A percentile compares a stretch with the other conserved stretches of the same genome.
Evolutionary conservation across 1,140 invertebrate species (phyloP).

Genomic region (Triops longicaudatus): DNA sequence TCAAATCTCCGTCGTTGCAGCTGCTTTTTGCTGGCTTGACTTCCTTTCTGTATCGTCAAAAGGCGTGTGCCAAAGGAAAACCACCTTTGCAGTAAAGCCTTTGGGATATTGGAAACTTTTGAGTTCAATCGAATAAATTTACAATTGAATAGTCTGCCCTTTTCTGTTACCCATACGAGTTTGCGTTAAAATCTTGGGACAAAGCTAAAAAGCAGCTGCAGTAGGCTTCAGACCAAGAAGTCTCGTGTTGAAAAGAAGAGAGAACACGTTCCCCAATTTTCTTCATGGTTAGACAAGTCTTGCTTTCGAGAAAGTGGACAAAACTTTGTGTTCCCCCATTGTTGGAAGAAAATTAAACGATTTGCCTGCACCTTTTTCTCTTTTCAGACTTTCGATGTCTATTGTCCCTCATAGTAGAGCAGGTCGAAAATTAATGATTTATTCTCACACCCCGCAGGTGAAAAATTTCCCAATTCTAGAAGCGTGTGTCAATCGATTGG

Average conservation of each 20-base stretch:
- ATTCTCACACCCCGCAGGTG: not conserved
- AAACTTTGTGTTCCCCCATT: not conserved
- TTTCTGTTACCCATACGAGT: not conserved
- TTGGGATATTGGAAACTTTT: not conserved
- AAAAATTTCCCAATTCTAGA: not conserved
- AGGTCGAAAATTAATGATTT: not conserved
- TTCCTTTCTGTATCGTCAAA: not conserved
- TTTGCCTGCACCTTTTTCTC: not conserved
- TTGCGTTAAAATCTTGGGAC: no score
- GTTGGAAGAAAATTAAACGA: not conserved
- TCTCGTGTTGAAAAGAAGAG: not conserved
- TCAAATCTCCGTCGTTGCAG: not conserved
- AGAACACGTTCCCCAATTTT: conserved; percentile 9
- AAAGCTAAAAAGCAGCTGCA: conserved; percentile 12
- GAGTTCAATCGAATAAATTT: not conserved
- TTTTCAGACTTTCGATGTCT: not conserved
- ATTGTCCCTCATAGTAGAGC: not conserved
- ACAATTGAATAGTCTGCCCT: not conserved
- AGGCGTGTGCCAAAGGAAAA: not conserved
- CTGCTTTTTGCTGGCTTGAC: not conserved
- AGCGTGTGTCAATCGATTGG: not conserved
- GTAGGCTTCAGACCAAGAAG: not conserved
- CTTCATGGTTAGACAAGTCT: not conserved
- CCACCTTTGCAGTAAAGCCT: not conserved
- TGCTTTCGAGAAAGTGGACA: not conserved